Base-by-base conservation (phyloP, 2,797 vertebrate genomes). In the Australoheros facetus region DNA sequence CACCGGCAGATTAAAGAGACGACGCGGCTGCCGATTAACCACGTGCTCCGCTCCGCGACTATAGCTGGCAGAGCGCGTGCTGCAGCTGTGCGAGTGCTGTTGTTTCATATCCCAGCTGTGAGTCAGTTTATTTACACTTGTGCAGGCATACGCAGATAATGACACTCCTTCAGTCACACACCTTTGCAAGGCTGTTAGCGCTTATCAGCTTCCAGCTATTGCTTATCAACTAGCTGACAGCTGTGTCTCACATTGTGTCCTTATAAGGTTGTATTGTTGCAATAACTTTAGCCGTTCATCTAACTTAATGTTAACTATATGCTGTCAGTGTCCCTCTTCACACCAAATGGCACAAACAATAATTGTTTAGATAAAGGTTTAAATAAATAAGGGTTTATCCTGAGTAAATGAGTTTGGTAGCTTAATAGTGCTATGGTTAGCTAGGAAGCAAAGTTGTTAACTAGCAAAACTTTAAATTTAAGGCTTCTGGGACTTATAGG, bases 341-440 rank as follows among this genome's bases (percentile, higher is more conserved):
- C 39, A 45, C 3, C 60, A 64, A 45, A 64, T 28, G 8, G 26
- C 26, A 11, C 26, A 45, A 5, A 28, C 34, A 64, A 1, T 16
- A 64, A 45, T 26, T 45, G 14, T 5, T 45, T 26, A 26, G 26
- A 26, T 26, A 26, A 26, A 3, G 26, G 26, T 26, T 26, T 26
- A 26, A 26, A 26, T 26, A 26, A 26, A 26, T 26, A 26, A 45
- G 39, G 0, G 3, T 66, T 0, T 30, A 66, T 0, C 0, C 3
- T 2, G 23, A 48, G 12, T 28, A 48, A 28, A 66, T 66, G 9
- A 11, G 1, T 48, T 48, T 66, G 42, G 16, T 66, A 48, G 42
- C 23, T 66, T 48, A 66, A 66, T 16, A 17, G 5, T 48, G 42
- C 5, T 66, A 4, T 19, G 62, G 23, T 66, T 48, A 66, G 23